Base-by-base conservation (phyloP, 2,113 vertebrate genomes). In the Panthera leo region DNA sequence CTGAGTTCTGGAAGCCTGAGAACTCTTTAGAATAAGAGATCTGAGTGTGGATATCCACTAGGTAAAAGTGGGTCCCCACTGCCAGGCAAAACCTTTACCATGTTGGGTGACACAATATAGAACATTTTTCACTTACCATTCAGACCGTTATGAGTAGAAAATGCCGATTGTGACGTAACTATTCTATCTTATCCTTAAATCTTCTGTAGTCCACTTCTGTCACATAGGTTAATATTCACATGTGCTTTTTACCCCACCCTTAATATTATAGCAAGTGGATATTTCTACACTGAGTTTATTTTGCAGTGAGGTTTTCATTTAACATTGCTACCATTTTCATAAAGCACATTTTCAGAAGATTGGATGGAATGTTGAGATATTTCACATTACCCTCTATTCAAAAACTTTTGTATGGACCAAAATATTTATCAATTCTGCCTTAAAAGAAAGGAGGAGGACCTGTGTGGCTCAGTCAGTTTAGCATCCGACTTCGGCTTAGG, bases 281-380 rank as follows among this genome's bases (percentile, higher is more conserved):
- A 71, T 75, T 82, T 90, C 89, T 93, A 75, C 55, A 21, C 48
- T 83, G 55, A 85, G 21, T 94, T 94, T 91, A 58, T 65, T 94
- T 96, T 92, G 42, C 85, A 61, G 31, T 90, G 36, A 90, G 58
- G 89, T 87, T 87, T 85, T 73, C 58, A 83, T 78, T 88, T 31
- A 92, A 34, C 58, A 73, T 84, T 55, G 70, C n/a, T 73, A 36
- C 63, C 11, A 79, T 68, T 90, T 94, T 96, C 31, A 95, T 87
- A 68, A 90, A 85, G 19, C 51, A 70, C 31, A 71, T 23, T 53
- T 93, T 94, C 65, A 79, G 55, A 92, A 94, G 71, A 90, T 36
- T 80, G 29, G 58, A 63, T 75, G 23, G 39, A 92, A 25, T 87
- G 21, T 83, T 78, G 84, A 75, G n/a, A 31, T 85, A 86, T 63